Base-by-base conservation (phyloP, 1,140 invertebrate species). In the Cotesia vestalis region DNA sequence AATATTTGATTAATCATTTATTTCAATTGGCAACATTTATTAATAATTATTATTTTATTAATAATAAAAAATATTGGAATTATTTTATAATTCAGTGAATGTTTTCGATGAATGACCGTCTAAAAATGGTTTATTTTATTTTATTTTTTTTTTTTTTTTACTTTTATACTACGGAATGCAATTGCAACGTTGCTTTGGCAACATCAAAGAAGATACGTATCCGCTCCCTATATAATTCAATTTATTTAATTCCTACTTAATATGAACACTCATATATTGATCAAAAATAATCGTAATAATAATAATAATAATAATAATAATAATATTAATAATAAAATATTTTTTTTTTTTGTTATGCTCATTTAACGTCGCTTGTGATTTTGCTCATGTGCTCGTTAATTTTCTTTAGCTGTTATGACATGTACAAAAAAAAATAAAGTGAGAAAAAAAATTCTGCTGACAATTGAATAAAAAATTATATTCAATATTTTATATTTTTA, bases 101-200 rank as follows among this genome's bases (percentile, higher is more conserved):
- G 11, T 46, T 46, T 46, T 46, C 6, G 40, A 46, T 40, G 9
- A 40, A 40, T 46, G 27, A 27, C 27, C 27, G 40, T 46, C 40
- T 46, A 46, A 46, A 46, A 46, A 66, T 17, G 38, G 1, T 52
- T 66, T 66, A 12, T 17, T 17, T n/a, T n/a, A n/a, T n/a, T n/a
- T n/a, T n/a, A n/a, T n/a, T n/a, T n/a, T n/a, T n/a, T 51, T 20
- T n/a, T 66, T 20, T 17, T 17, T 17, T 17, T 17, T 51, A 11
- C 4, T 66, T 20, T 52, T 66, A 66, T 52, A 66, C 63, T 66
- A 66, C 63, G 63, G 63, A 66, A 66, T 66, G 63, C 63, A 66
- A 66, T 66, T 66, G 46, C 46, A 52, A 52, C 46, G 63, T 66
- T 66, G 63, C 63, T 66, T 66, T 66, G 63, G 63, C 63, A 66